phyloP scores from a whole-genome alignment of 2,113 vertebrate species.

The Rhinogobius similis region DNA sequence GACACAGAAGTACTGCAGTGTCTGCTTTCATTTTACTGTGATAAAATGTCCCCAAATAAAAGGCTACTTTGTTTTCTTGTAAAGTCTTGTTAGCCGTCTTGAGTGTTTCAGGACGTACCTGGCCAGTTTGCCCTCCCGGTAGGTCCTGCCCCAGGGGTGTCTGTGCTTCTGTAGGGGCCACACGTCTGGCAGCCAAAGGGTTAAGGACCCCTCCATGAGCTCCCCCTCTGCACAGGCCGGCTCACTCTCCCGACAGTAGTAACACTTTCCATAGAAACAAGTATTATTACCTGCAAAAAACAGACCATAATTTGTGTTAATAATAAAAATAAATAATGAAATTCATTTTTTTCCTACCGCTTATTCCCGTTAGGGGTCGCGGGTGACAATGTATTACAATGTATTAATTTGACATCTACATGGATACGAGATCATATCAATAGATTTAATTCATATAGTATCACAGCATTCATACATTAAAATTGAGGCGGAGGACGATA shows the following conservation, averaged over 20 bases:
- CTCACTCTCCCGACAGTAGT: slow-evolving; percentile 96
- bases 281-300: slow-evolving; percentile 87
- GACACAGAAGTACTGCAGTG: background rate
- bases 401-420: no score
- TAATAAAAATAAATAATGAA: no score
- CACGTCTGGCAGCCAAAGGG: slow-evolving; percentile 95
- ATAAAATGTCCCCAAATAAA: background rate
- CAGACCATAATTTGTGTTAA: background rate
- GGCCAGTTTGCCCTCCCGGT: slow-evolving; percentile 95
- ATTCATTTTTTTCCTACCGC: no score
- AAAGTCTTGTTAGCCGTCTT: no score
- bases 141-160: slow-evolving; percentile 97
- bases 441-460: no score
- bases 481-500: no score
- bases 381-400: no score
- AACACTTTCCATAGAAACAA: slow-evolving; percentile 98
- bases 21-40: background rate
- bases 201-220: slow-evolving; percentile 92
- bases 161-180: slow-evolving; percentile 98
- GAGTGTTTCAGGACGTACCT: slow-evolving; percentile 74
- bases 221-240: slow-evolving; percentile 93
- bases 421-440: no score
- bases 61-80: background rate
- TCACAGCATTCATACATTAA: no score
- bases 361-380: no score